A percentile compares a stretch with the other conserved stretches of the same genome.
Conservation (phyloP, 1,140 invertebrate species). For the Sitodiplosis mosellana region DNA sequence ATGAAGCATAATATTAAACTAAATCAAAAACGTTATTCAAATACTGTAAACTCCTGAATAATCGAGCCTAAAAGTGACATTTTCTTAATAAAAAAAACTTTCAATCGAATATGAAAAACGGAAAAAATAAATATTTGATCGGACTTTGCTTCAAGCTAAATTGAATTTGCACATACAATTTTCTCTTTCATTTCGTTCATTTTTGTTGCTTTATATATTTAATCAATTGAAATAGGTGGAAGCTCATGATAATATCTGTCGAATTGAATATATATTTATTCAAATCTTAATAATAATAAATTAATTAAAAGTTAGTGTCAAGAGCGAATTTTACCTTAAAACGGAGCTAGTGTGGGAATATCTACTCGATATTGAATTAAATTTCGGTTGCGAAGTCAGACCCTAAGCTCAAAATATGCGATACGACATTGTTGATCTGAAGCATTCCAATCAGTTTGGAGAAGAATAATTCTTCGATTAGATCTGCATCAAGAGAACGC, state of each 20-base stretch:
- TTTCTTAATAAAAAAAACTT: too few species aligned
- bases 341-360: not conserved
- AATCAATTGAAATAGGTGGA: not conserved
- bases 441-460: constrained; percentile 76
- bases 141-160: too few species aligned
- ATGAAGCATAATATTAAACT: too few species aligned
- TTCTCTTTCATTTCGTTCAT: too few species aligned
- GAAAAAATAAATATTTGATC: too few species aligned
- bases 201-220: not conserved
- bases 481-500: constrained; percentile 52
- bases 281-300: not conserved
- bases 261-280: not conserved
- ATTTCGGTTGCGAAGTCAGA: constrained; percentile 10
- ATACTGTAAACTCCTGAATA: too few species aligned
- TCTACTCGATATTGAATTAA: not conserved
- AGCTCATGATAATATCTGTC: not conserved
- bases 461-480: constrained; percentile 83
- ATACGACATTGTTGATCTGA: constrained; percentile 81
- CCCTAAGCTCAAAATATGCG: constrained; percentile 74
- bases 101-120: too few species aligned
- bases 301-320: not conserved
- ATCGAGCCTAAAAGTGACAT: too few species aligned
- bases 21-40: too few species aligned
- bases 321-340: not conserved
- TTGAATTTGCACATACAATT: too few species aligned